Conservation (phyloP, 2,888 invertebrate species). For the Tineola bisselliella region DNA sequence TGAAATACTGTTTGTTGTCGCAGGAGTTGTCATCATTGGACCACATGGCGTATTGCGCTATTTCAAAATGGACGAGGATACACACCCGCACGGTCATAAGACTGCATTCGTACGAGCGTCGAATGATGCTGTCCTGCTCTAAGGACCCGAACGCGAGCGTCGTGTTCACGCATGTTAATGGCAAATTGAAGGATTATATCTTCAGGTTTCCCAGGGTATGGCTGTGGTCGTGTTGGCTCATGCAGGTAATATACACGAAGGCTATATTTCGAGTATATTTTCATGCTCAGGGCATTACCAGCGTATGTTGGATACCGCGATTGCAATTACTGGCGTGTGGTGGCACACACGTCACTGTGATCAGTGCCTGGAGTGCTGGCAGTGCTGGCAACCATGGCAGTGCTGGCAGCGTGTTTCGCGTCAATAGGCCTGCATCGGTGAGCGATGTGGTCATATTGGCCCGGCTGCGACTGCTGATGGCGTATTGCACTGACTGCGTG, state of each 20-base stretch:
- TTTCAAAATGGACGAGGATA: constrained; percentile 44
- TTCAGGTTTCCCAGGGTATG: constrained; percentile 64
- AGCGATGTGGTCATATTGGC: constrained; percentile 65
- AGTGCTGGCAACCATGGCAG: constrained; percentile 7
- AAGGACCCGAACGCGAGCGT: constrained; percentile 62
- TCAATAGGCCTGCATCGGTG: constrained; percentile 36
- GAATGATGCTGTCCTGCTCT: constrained; percentile 65
- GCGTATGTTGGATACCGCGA: constrained; percentile 56
- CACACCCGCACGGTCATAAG: constrained; percentile 60
- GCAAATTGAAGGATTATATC: constrained; percentile 57
- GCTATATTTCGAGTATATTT: too few species aligned
- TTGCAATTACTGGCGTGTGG: constrained; percentile 67
- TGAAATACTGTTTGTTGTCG: constrained; percentile 14
- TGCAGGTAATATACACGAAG: too few species aligned
- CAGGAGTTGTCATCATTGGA: constrained; percentile 62
- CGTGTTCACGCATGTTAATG: constrained; percentile 53
- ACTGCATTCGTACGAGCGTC: constrained; percentile 48
- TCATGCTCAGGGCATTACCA: constrained; percentile 60
- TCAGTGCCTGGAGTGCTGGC: not conserved
- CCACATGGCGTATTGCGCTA: constrained; percentile 55
- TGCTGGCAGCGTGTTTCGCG: constrained; percentile 15
- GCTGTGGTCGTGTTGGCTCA: too few species aligned
- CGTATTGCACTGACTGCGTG: constrained; percentile 67
- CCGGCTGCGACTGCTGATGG: constrained; percentile 53
- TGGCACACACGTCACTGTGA: not conserved